A percentile compares a stretch with the other conserved stretches of the same genome.
Conservation (phyloP, 2,797 vertebrate genomes). For the Enteromius mattozi region DNA sequence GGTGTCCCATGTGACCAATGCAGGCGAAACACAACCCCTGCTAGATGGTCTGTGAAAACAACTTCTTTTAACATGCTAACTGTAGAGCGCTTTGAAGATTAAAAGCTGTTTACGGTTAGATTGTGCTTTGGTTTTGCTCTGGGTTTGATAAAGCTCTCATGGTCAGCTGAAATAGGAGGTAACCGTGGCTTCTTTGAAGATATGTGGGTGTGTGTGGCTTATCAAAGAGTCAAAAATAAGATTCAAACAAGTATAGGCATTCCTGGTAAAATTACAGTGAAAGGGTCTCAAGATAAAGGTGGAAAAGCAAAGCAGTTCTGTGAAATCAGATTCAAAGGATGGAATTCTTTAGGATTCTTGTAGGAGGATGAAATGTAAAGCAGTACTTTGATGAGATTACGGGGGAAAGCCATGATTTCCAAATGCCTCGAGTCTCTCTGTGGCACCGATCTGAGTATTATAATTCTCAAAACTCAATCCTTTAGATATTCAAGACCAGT, state of each 20-base stretch:
- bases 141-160: constrained; percentile 35
- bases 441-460: not conserved
- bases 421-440: constrained; percentile 25
- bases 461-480: constrained; percentile 25
- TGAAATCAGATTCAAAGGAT: constrained; percentile 11
- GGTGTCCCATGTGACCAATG: constrained; percentile 26
- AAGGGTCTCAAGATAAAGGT: constrained; percentile 5
- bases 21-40: not conserved
- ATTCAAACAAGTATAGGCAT: constrained; percentile 15
- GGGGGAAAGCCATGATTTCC: not conserved
- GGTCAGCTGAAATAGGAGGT: constrained; percentile 34
- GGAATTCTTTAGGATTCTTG: not conserved
- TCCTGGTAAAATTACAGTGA: not conserved
- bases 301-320: not conserved
- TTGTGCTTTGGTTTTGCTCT: constrained; percentile 20
- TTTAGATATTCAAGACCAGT: constrained; percentile 20
- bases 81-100: constrained; percentile 40
- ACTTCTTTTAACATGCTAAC: constrained; percentile 27
- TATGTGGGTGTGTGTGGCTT: constrained; percentile 17
- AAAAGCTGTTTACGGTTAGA: constrained; percentile 37
- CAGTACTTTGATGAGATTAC: constrained; percentile 6
- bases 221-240: constrained; percentile 32
- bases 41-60: constrained; percentile 35
- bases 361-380: constrained; percentile 18
- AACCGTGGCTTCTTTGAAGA: constrained; percentile 37